Base-by-base conservation (phyloP, 2,113 vertebrate species). In the Hippocampus guttulatus region DNA sequence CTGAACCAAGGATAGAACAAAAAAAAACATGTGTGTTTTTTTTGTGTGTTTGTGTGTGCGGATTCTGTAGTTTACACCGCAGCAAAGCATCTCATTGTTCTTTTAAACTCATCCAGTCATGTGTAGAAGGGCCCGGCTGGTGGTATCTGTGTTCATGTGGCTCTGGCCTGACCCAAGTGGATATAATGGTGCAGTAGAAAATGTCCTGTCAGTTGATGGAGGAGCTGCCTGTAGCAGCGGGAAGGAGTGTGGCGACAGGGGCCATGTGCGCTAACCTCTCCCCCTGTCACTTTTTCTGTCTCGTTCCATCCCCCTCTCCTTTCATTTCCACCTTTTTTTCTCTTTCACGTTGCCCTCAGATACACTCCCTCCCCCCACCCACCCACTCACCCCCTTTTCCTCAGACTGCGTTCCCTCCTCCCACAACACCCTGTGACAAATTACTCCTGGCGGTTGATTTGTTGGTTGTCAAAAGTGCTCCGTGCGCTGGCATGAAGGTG, bases 361-460 rank as follows among this genome's bases (percentile, higher is more conserved):
- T 64, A 23, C 40, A 23, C 20, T 27, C 2, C 10, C 18, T 2
- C 58, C 10, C 1, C 30, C 18, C 16, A 6, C 33, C 0, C 33
- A 38, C 33, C 5, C 33, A 38, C 33, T 38, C 33, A 38, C 30
- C 27, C 8, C 55, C 38, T 2, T 71, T 69, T 70, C 73, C 30
- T 55, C 69, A 80, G 78, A 83, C 84, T 79, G 72, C 67, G 71
- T 69, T 75, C 77, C 64, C 70, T 79, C 89, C 81, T 81, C 86
- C 79, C 69, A 75, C 79, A 78, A 77, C 84, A 76, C 79, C 69
- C 77, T 61, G 66, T 88, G 90, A 92, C 88, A 88, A 91, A 90
- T 91, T 84, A 88, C 86, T 91, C 78, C 82, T 89, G 89, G 90
- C 85, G 75, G 79, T 88, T 91, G 90, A 91, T 91, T 90, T 92